Base-by-base conservation (phyloP, 2,888 invertebrate genomes). In the Crepidodera aurea region DNA sequence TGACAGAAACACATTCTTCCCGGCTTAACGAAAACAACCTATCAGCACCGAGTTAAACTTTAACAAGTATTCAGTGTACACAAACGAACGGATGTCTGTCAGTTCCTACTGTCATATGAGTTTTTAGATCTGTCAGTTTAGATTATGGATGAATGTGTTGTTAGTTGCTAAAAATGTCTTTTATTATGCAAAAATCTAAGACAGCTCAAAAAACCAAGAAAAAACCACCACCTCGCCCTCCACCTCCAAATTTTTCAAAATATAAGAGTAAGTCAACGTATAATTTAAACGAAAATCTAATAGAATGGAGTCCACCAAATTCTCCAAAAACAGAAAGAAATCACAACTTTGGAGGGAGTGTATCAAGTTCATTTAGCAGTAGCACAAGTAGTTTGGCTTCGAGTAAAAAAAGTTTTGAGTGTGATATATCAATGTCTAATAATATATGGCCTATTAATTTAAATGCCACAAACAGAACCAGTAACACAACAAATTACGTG, bases 341-440 rank as follows among this genome's bases (percentile, higher is more conserved):
- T 51, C 71, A 68, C 50, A 67, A 69, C 32, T 78, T 78, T 64
- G 77, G 78, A 18, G 81, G 81, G 32, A 81, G 80, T 71, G 75
- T 79, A 15, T 81, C 79, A 18, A 79, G 80, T 71, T 79, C 79
- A 10, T 79, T 77, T 63, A 81, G 79, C 58, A 80, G 79, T 69
- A 78, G 79, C 67, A 78, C 83, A 71, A 86, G 83, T 73, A 86
- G 86, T 73, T 82, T 86, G 66, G 79, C 81, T 40, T 78, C 91
- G 2, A 93, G 93, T 76, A 93, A 93, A 79, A 93, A 92, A 82
- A 92, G 93, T 77, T 91, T 91, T 77, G 90, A 91, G 76, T 87
- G 88, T 72, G 83, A 88, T 12, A 22, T 66, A 27, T 65, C 81
- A 81, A 69, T 78, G 83, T 32, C 84, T 82, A 75, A 86, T 32